Conservation (phyloP, 2,888 invertebrate genomes). For the Hetaerina titia region DNA sequence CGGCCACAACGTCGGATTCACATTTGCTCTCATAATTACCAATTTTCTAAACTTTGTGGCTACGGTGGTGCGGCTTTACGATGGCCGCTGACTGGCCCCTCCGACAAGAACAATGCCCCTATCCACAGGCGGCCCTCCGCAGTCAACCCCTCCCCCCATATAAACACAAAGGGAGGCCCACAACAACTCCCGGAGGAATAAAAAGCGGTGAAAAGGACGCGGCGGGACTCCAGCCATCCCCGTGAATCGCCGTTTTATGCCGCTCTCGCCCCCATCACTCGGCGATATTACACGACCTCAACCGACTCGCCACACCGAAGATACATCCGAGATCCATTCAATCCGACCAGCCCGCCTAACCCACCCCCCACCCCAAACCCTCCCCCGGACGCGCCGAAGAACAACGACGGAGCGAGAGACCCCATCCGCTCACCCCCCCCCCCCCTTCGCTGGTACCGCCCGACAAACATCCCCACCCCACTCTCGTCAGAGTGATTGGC, state of each 20-base stretch:
- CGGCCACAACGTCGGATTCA: background rate
- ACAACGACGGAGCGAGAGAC: too few relatives aligned
- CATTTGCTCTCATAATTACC: background rate
- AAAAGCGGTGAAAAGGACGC: background rate
- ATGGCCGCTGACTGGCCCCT: background rate
- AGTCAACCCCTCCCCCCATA: background rate
- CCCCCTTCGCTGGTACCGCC: background rate
- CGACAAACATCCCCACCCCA: background rate
- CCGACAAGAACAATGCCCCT: background rate
- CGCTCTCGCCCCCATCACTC: background rate
- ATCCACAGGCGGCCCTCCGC: background rate
- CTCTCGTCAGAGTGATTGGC: conserved; percentile 17
- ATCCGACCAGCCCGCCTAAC: background rate
- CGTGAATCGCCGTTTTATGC: background rate
- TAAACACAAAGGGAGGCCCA: background rate
- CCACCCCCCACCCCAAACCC: background rate
- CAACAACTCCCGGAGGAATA: background rate
- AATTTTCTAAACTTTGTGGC: conserved; percentile 31
- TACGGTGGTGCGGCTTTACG: background rate
- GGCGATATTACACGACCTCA: background rate
- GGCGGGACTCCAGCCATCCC: background rate
- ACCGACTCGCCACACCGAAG: background rate
- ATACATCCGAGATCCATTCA: background rate
- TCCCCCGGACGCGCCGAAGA: background rate
- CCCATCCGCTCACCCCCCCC: background rate